Base-by-base conservation (phyloP, 2,113 vertebrate species). In the Cyrtonyx montezumae region DNA sequence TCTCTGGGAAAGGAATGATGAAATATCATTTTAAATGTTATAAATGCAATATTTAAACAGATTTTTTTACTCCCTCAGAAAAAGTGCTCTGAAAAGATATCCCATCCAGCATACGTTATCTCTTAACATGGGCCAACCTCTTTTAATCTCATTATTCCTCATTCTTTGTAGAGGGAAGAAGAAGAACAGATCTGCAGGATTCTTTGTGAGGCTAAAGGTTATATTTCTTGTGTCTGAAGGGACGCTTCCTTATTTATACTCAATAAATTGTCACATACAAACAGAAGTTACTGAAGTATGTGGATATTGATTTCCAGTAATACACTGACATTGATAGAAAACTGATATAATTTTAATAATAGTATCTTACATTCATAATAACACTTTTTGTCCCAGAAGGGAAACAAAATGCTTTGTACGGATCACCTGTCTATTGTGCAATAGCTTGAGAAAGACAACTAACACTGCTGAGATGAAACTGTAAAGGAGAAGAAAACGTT, bases 11-110 rank as follows among this genome's bases (percentile, higher is more conserved):
- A 92, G 75, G 71, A 94, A 94, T 92, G 89, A 95, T 94, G 94
- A 96, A 96, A 93, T 93, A 96, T 95, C 28, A 90, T 96, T 92
- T 96, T n/a, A 95, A 95, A 95, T 92, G 71, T 95, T 96, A 95
- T 93, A 94, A 92, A 92, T 90, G 94, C 79, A 95, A 92, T 95
- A 96, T 93, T 96, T 93, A 91, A 96, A 96, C 42, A 89, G 81
- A 8, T 45, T 86, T 68, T 42, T 76, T 43, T 30, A 37, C 5
- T 0, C 13, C 37, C 28, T 83, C n/a, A 56, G 55, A 96, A 49
- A 85, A 93, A 91, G 81, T 83, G 49, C 67, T 85, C 91, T 92
- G 81, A 92, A 93, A 94, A 96, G 89, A 75, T 23, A 78, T 16
- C 68, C 42, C 19, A 26, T 59, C 22, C 76, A 91, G 61, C 32